phyloP scores from a whole-genome alignment of 2,797 vertebrate genomes.

The Rhinoraja longicauda region DNA sequence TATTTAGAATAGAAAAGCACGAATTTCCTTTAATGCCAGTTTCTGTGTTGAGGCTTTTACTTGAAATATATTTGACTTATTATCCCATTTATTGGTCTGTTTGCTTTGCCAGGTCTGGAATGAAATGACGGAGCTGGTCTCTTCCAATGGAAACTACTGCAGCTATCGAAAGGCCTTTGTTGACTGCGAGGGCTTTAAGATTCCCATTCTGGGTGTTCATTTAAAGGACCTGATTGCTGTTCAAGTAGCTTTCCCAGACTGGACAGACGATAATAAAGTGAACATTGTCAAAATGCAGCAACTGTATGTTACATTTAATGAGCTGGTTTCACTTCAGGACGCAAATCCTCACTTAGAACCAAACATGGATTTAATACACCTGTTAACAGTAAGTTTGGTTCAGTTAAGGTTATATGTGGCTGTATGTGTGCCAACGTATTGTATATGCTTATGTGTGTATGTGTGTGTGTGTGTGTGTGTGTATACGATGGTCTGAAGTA shows the following conservation, averaged over 20 bases:
- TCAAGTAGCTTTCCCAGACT: constrained; percentile 88
- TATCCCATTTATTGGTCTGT: not conserved
- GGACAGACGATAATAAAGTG: constrained; percentile 77
- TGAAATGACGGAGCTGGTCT: constrained; percentile 93
- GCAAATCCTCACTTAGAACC: constrained; percentile 81
- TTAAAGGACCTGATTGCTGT: constrained; percentile 94
- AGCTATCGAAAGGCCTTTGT: constrained; percentile 87
- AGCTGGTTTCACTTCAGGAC: constrained; percentile 84
- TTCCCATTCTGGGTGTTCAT: constrained; percentile 92
- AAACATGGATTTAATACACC: constrained; percentile 92
- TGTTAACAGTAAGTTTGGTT: constrained; percentile 75
- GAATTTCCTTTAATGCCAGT: not conserved
- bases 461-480: not conserved
- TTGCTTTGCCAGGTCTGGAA: constrained; percentile 75
- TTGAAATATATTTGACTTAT: not conserved
- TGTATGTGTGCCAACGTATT: not conserved
- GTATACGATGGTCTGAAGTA: not conserved
- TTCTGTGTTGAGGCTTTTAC: not conserved
- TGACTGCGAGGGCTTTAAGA: constrained; percentile 83
- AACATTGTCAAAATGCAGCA: constrained; percentile 97
- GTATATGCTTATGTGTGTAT: not conserved
- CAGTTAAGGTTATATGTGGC: not conserved
- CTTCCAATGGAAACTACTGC: constrained; percentile 91
- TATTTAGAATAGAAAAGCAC: not conserved
- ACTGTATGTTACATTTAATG: constrained; percentile 86